Base-by-base conservation (phyloP, 2,797 vertebrate species). In the Percopsis omiscomaycus region DNA sequence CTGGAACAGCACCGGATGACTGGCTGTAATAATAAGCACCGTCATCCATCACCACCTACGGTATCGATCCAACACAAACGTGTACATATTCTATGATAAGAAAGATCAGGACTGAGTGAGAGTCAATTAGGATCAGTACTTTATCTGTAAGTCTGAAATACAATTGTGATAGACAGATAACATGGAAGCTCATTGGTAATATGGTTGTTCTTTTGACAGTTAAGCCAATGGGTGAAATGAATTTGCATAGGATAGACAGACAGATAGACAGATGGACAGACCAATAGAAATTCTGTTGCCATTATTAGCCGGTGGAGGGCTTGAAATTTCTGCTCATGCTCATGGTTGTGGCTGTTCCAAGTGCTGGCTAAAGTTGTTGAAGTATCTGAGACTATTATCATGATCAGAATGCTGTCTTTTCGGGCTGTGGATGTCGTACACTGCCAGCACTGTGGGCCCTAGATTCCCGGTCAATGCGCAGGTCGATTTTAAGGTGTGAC, bases 1-100 rank as follows among this genome's bases (percentile, higher is more conserved):
- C 60, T 27, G 27, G 69, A 81, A 75, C 75, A 68, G 69, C 83
- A 73, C 45, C 68, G 47, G 42, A 68, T 63, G 71, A 78, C 75
- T 50, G 72, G 58, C 59, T 14, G 0, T 27, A 53, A 53, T 53
- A 37, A 27, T 59, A 74, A 80, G 71, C 75, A 78, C 61, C 75
- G 73, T 75, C 59, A 58, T 66, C 66, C 67, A 67, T 78, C 51
- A 56, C 55, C 69, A 70, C 61, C 61, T 71, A 63, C 72, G 75
- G 51, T 71, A 79, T 80, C 56, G 74, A 85, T 74, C 64, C 66
- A 60, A 73, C 46, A 42, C 2, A 0, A 37, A 37, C 32, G 32
- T 37, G 32, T 37, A 37, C 6, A 37, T 37, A 37, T 37, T 37
- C 32, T 8, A 37, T 37, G 32, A 37, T 6, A 37, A 37, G 32